Evolutionary conservation across 1,140 invertebrate species (phyloP).

Genomic region (Nilaparvata lugens): DNA sequence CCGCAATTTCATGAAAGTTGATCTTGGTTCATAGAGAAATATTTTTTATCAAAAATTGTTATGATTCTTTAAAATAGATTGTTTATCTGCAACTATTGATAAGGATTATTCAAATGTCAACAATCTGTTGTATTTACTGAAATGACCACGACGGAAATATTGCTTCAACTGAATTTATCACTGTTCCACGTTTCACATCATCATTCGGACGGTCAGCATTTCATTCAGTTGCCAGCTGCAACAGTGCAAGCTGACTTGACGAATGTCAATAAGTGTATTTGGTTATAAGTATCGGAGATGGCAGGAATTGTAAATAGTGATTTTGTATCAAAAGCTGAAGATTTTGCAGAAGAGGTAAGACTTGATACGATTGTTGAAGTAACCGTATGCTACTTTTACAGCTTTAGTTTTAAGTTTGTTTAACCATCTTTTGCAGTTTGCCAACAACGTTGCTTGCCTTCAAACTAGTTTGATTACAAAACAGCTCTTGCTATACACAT

Average conservation of each 20-base stretch:
- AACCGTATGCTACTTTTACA: not conserved
- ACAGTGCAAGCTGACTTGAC: not conserved
- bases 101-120: no score
- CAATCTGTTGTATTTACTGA: no score
- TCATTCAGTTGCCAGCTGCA: no score
- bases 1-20: no score
- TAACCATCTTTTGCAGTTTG: not conserved
- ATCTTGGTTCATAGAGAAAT: no score
- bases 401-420: not conserved
- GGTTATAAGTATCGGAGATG: constrained; percentile 2
- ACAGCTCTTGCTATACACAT: not conserved
- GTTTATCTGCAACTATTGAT: no score
- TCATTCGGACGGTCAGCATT: not conserved
- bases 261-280: not conserved
- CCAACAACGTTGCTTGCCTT: not conserved
- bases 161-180: no score
- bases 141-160: constrained; percentile 1
- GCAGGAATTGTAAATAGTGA: constrained; percentile 18
- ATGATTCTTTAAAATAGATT: no score
- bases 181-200: not conserved
- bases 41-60: no score
- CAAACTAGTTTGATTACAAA: not conserved
- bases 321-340: constrained; percentile 24
- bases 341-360: constrained; percentile 23
- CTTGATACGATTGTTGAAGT: no score